A percentile compares a stretch with the other conserved stretches of the same genome.
These are phyloP conservation scores for Andrena hattorfiana DNA, from an alignment of 2,888 invertebrate genomes.

Conservation along the genomic window DNA sequence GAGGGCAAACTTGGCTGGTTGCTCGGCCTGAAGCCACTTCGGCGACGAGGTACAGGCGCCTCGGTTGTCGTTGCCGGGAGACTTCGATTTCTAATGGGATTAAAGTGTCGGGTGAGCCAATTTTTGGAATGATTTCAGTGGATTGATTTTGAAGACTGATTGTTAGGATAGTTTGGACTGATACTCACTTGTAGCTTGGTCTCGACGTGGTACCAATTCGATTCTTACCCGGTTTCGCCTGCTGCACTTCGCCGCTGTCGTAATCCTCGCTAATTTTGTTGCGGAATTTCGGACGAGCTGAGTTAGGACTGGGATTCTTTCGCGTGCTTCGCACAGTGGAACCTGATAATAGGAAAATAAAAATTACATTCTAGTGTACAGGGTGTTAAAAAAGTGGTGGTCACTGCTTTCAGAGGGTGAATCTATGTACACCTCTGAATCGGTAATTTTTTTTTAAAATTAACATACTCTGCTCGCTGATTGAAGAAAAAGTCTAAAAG, in stretches of 20 bases:
- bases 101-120: background rate
- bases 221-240: slow-evolving; percentile 77
- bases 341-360: slow-evolving; percentile 57
- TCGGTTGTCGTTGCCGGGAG: slow-evolving; percentile 80
- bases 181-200: slow-evolving; percentile 85
- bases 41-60: slow-evolving; percentile 79
- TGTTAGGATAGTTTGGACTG: background rate
- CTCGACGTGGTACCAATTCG: slow-evolving; percentile 81
- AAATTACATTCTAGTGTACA: slow-evolving; percentile 3
- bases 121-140: too few species aligned
- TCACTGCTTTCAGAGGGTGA: too few species aligned
- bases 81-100: slow-evolving; percentile 66
- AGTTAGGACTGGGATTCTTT: slow-evolving; percentile 71
- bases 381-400: too few species aligned
- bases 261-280: slow-evolving; percentile 81
- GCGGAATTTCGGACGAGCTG: slow-evolving; percentile 80
- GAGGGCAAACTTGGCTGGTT: slow-evolving; percentile 86
- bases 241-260: slow-evolving; percentile 72
- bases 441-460: too few species aligned
- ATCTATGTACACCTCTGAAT: too few species aligned
- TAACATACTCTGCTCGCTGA: too few species aligned
- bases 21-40: slow-evolving; percentile 90
- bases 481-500: too few species aligned
- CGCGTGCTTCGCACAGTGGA: slow-evolving; percentile 75
- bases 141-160: background rate